phyloP scores from a whole-genome alignment of 2,888 invertebrate species.

The Glyphotaelius pellucidus region DNA sequence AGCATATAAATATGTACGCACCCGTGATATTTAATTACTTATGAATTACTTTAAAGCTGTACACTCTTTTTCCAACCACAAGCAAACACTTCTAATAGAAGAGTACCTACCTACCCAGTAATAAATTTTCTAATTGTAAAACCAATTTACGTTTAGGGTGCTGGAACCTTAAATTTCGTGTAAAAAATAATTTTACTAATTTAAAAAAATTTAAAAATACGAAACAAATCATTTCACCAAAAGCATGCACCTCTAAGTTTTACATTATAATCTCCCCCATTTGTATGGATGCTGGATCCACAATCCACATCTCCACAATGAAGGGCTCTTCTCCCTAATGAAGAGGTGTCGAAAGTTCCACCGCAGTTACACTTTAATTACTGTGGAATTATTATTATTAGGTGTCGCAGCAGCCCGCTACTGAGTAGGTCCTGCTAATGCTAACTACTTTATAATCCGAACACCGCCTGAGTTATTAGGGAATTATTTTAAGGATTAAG shows the following conservation, averaged over 20 bases:
- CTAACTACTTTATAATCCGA: slow-evolving; percentile 49
- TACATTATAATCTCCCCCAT: slow-evolving; percentile 50
- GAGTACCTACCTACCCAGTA: too few species aligned
- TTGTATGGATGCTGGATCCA: slow-evolving; percentile 49
- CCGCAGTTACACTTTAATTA: slow-evolving; percentile 46
- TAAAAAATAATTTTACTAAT: too few species aligned
- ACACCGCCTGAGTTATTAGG: slow-evolving; percentile 32
- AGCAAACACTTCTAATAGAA: too few species aligned
- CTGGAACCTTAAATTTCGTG: too few species aligned
- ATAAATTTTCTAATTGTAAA: too few species aligned
- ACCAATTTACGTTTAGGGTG: too few species aligned
- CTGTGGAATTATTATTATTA: slow-evolving; percentile 42
- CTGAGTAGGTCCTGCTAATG: background rate
- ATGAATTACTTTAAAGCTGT: too few species aligned
- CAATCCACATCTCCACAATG: slow-evolving; percentile 14
- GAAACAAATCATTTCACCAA: background rate
- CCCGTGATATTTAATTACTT: too few species aligned
- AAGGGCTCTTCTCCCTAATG: slow-evolving; percentile 43
- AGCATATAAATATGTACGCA: too few species aligned
- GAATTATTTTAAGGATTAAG: background rate
- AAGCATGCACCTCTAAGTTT: slow-evolving; percentile 19
- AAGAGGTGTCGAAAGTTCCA: slow-evolving; percentile 51
- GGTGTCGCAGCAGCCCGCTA: slow-evolving; percentile 25
- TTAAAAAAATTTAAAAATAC: background rate
- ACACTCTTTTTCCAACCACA: too few species aligned